A percentile compares a stretch with the other conserved stretches of the same genome.
Conservation (phyloP, 1,140 invertebrate genomes). For the Diabrotica virgifera region DNA sequence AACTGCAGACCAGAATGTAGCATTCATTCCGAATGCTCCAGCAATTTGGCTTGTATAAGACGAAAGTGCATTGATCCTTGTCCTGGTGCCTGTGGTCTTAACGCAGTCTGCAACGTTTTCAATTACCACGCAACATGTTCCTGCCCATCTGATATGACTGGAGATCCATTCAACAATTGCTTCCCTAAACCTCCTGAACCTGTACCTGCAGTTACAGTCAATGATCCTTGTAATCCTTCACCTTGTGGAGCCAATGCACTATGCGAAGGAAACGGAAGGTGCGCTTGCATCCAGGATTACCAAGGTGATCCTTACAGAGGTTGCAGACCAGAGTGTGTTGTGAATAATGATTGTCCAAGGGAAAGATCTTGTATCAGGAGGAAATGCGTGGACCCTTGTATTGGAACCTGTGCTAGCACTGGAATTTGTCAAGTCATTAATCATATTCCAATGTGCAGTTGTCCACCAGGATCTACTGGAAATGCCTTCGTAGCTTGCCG, state of each 20-base stretch:
- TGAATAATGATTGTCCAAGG: slow-evolving; percentile 64
- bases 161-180: slow-evolving; percentile 69
- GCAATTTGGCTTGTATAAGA: slow-evolving; percentile 60
- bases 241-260: slow-evolving; percentile 76
- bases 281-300: slow-evolving; percentile 69
- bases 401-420: slow-evolving; percentile 65
- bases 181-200: slow-evolving; percentile 46
- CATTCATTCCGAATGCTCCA: slow-evolving; percentile 63
- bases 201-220: slow-evolving; percentile 41
- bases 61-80: slow-evolving; percentile 70
- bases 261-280: slow-evolving; percentile 70
- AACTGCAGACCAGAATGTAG: slow-evolving; percentile 69
- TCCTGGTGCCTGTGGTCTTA: slow-evolving; percentile 67
- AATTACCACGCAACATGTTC: slow-evolving; percentile 65
- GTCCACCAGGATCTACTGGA: slow-evolving; percentile 59
- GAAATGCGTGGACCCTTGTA: slow-evolving; percentile 70
- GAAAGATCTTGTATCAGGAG: slow-evolving; percentile 66
- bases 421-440: slow-evolving; percentile 64
- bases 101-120: slow-evolving; percentile 60
- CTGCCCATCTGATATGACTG: slow-evolving; percentile 64
- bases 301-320: slow-evolving; percentile 72
- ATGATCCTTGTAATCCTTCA: slow-evolving; percentile 64
- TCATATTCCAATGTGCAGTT: slow-evolving; percentile 64
- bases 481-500: slow-evolving; percentile 64
- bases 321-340: slow-evolving; percentile 75